Evolutionary conservation across 2,888 invertebrate genomes (phyloP), one percentile per base, ranked within the genome.

Genomic region (Tenthredo notha): DNA sequence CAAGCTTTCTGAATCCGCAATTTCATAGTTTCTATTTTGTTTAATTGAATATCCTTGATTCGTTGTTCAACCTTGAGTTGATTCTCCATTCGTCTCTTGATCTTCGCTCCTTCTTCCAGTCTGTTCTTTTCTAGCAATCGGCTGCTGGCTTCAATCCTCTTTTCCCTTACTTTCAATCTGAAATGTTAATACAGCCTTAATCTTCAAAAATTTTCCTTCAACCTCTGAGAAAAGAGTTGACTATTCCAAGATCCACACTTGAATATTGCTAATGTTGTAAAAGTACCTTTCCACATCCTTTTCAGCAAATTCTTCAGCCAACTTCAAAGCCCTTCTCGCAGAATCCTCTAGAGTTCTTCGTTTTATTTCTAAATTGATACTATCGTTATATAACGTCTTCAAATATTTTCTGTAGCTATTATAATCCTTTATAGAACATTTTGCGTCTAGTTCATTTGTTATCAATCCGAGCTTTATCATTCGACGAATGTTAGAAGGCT

Each of bases 371-470:
- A 86, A 87, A 70, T 88, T 90, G 29, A 93, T 86, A 37, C 86
- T 86, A 9, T 92, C 89, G 2, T 86, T 89, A 70, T 92, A 89
- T 65, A 93, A 50, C 50, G 89, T 90, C 33, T 90, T 89, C 72
- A 94, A 90, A 88, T 94, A 94, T 47, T 90, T 91, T 85, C 94
- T 90, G 86, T 94, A 94, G 84, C 91, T 90, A 86, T 94, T 94
- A 87, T 94, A 94, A 85, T 94, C 94, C 21, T 89, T 90, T 43
- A 94, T 88, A 0, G 92, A 92, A 86, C 94, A 94, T 47, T 93
- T 91, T 0, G 93, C 94, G 75, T 94, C 92, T 10, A 93, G 89
- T 33, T 92, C 88, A 1, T 91, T 87, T 0, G 92, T 93, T 9
- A 94, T 87, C 12, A 94, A 90, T 2, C 93, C 93, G 1, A 87